phyloP scores from a whole-genome alignment of 2,113 vertebrate species.

The Mesitornis unicolor region DNA sequence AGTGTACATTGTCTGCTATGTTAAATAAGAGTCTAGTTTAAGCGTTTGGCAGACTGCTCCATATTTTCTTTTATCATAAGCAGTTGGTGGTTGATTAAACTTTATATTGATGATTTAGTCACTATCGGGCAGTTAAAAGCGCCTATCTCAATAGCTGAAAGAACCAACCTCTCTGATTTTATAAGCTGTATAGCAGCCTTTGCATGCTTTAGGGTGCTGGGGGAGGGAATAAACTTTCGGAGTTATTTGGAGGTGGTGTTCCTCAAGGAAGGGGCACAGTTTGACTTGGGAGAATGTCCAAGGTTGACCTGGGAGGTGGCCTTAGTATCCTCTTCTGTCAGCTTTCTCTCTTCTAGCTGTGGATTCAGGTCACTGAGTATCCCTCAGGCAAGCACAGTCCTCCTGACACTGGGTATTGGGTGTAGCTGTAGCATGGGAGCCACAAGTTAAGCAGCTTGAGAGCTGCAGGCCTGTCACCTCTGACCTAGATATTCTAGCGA shows the following conservation, averaged over 20 bases:
- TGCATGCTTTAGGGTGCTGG: accelerated
- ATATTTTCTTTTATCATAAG: background rate
- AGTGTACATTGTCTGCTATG: accelerated
- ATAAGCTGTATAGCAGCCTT: background rate
- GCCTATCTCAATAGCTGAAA: background rate
- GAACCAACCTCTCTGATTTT: background rate
- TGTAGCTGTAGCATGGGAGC: background rate
- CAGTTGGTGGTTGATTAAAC: background rate
- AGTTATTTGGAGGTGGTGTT: background rate
- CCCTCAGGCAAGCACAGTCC: background rate
- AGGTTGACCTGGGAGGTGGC: background rate
- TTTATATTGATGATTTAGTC: background rate
- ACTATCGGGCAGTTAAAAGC: background rate
- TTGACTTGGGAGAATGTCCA: background rate
- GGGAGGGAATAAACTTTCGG: background rate
- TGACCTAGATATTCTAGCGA: constrained; percentile 11
- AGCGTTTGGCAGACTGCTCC: background rate
- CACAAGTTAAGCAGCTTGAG: constrained; percentile 1
- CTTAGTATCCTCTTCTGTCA: background rate
- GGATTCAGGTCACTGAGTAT: background rate
- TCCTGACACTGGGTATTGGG: background rate
- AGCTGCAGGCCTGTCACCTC: constrained; percentile 8
- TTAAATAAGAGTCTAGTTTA: background rate
- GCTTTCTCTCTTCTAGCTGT: background rate
- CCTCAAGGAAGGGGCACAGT: background rate